Percentiles rank a stretch among this genome's conserved stretches.
These are phyloP conservation scores for Ferrisia virgata DNA, from an alignment of 2,888 invertebrate genomes.

Conservation along the genomic window DNA sequence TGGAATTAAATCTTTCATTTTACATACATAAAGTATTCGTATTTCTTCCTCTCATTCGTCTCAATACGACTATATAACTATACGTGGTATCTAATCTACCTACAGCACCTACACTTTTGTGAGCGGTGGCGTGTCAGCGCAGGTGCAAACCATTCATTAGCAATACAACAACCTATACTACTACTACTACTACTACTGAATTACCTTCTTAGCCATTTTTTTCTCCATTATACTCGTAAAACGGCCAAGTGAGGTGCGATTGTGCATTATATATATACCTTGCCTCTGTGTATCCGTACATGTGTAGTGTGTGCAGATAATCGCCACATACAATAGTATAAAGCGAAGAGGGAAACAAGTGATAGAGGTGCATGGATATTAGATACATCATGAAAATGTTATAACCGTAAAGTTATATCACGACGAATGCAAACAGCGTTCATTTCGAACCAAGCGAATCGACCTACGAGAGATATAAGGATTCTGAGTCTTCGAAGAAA, in stretches of 20 bases:
- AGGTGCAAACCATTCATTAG: background rate
- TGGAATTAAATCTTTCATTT: background rate
- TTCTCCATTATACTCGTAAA: background rate
- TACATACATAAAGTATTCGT: background rate
- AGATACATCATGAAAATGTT: background rate
- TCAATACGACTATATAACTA: too few relatives aligned
- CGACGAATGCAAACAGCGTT: background rate
- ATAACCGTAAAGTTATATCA: background rate
- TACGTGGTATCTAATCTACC: background rate
- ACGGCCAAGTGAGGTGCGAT: background rate
- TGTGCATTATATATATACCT: background rate
- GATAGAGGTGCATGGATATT: background rate
- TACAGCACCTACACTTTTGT: background rate
- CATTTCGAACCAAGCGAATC: too few relatives aligned
- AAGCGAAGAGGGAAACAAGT: background rate
- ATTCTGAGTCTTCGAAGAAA: too few relatives aligned
- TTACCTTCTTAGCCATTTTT: background rate
- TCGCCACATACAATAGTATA: background rate
- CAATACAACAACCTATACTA: too few relatives aligned
- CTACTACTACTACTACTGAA: background rate
- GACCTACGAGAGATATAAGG: too few relatives aligned
- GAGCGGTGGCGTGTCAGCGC: background rate
- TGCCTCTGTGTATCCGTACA: too few relatives aligned
- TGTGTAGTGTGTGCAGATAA: too few relatives aligned
- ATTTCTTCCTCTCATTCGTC: background rate